Percentiles rank a stretch among this genome's conserved stretches.
Conservation (phyloP, 2,888 invertebrate species). For the Tenthredo notha region DNA sequence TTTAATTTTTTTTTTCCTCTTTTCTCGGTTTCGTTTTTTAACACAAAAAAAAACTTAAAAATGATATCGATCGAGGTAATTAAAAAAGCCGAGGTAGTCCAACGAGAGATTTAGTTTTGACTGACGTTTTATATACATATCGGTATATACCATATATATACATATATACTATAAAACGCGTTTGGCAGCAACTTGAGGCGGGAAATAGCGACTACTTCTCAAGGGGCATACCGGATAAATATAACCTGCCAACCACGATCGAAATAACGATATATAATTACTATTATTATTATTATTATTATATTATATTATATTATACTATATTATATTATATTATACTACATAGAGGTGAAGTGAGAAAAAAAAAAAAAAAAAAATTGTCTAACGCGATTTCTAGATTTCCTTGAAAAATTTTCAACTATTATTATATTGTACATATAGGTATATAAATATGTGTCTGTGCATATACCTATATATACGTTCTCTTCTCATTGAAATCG, state of each 20-base stretch:
- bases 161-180: not conserved
- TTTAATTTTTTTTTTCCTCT: not conserved
- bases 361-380: not conserved
- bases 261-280: not conserved
- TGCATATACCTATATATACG: not conserved
- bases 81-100: not conserved
- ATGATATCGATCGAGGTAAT: not conserved
- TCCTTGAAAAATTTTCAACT: not conserved
- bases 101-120: constrained; percentile 58
- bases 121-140: constrained; percentile 58
- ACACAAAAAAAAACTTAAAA: not conserved
- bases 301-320: too few relatives aligned
- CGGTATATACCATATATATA: constrained; percentile 49
- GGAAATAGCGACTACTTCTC: constrained; percentile 52
- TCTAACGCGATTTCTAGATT: not conserved
- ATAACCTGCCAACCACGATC: constrained; percentile 54
- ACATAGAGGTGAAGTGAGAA: not conserved
- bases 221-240: constrained; percentile 60
- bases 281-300: too few relatives aligned
- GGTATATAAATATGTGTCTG: too few relatives aligned
- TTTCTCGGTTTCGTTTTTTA: not conserved
- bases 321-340: not conserved
- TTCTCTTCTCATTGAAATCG: not conserved
- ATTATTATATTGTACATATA: not conserved
- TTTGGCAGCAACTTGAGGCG: constrained; percentile 25